Evolutionary conservation across 1,140 invertebrate species (phyloP).

Genomic region (Glomeris maerens): DNA sequence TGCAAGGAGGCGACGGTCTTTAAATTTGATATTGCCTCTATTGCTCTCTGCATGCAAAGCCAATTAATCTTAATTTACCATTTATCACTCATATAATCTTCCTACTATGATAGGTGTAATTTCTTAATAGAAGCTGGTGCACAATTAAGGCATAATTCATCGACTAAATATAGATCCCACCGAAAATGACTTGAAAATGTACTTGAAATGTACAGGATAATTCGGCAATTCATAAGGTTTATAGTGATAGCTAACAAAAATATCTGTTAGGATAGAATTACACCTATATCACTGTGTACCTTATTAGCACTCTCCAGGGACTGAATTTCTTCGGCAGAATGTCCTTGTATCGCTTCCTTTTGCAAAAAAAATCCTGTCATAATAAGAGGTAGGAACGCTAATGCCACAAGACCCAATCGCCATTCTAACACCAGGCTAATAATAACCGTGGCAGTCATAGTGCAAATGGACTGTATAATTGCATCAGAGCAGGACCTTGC

Average conservation of each 20-base stretch:
- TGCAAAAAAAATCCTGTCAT: slow-evolving; percentile 59
- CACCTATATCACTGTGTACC: no score
- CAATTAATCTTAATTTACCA: no score
- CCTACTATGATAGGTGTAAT: no score
- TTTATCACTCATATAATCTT: no score
- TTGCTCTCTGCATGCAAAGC: slow-evolving; percentile 33
- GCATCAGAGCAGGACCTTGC: slow-evolving; percentile 64
- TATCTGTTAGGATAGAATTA: no score
- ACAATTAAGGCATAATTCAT: slow-evolving; percentile 15
- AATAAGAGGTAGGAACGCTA: slow-evolving; percentile 62
- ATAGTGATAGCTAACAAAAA: no score
- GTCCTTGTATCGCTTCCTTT: slow-evolving; percentile 49
- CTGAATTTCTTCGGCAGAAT: slow-evolving; percentile 43
- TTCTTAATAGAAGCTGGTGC: no score
- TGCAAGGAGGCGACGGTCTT: slow-evolving; percentile 38
- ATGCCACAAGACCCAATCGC: slow-evolving; percentile 61
- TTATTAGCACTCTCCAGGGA: slow-evolving; percentile 47
- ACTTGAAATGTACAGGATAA: no score
- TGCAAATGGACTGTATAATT: slow-evolving; percentile 59
- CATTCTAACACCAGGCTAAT: slow-evolving; percentile 63
- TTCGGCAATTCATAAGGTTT: no score
- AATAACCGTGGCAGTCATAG: slow-evolving; percentile 49
- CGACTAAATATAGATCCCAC: background rate
- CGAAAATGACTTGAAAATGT: slow-evolving; percentile 1
- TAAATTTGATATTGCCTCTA: slow-evolving; percentile 40